Base-by-base conservation (phyloP, 2,888 invertebrate genomes). In the Cryptocheilus praepositus region DNA sequence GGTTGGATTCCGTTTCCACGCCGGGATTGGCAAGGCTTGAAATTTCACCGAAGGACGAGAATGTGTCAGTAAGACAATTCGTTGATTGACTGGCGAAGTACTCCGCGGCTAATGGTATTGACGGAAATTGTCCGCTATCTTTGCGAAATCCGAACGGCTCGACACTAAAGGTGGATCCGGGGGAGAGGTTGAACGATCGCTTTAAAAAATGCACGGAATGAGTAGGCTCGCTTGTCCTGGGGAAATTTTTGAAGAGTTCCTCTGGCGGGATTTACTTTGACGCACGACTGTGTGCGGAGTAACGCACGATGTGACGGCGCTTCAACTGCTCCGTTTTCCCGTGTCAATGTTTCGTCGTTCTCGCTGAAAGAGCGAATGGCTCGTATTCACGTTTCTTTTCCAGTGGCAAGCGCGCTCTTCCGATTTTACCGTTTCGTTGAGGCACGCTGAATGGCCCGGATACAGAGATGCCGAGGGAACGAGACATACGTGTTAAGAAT, bases 61-160 rank as follows among this genome's bases (percentile, higher is more conserved):
- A 44, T 53, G 61, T 63, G 64, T 21, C 64, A 72, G 68, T 72
- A 66, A 60, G 70, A 63, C 69, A 69, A 72, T 77, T 67, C 67
- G 52, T 57, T 67, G 75, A 77, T 71, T 67, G 76, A 75, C 53
- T 25, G 69, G 51, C 61, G 64, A 65, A 71, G 67, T 66, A 67
- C 57, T 61, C 25, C 18, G 25, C 56, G 18, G 61, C 49, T 67
- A 71, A 77, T 74, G 60, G 59, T 57, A 70, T 59, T 66, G 74
- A 62, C 63, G 75, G 66, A 76, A 72, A 71, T 70, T 56, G 64
- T 72, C 67, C 67, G 78, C 53, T 66, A 54, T 66, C 57, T 67
- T 62, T 61, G 57, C 55, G 66, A 56, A 43, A 61, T 56, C 45
- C 36, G 11, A 36, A 21, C 13, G 43, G 25, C 28, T 58, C n/a